These are phyloP conservation scores for Meteorus colon DNA, from an alignment of 2,888 invertebrate genomes.

Conservation along the genomic window DNA sequence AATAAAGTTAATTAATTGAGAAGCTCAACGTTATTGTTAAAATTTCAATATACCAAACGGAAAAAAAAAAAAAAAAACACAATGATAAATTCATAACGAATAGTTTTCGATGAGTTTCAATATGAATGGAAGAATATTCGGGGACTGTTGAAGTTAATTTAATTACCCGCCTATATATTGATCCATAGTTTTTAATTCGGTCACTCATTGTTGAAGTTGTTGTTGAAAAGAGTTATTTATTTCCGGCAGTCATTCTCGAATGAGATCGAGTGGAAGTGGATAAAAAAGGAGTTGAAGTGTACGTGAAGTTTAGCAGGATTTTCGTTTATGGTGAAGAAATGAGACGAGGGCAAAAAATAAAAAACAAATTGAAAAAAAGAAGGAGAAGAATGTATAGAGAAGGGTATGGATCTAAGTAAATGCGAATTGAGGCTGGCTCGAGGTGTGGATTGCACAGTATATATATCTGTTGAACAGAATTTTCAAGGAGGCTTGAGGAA, in stretches of 20 bases:
- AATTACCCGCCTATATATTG: background rate
- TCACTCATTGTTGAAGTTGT: slow-evolving; percentile 7
- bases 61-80: too few relatives aligned
- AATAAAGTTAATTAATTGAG: too few relatives aligned
- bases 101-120: background rate
- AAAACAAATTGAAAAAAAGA: background rate
- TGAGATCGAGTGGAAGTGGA: background rate
- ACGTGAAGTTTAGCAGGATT: background rate
- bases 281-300: background rate
- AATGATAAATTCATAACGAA: background rate
- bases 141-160: background rate
- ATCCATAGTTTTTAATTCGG: background rate
- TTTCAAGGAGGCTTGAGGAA: slow-evolving; percentile 11
- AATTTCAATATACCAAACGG: too few relatives aligned
- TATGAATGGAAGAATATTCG: background rate
- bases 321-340: slow-evolving; percentile 1
- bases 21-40: too few relatives aligned
- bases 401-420: slow-evolving; percentile 16
- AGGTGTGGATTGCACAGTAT: slow-evolving; percentile 15
- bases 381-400: background rate
- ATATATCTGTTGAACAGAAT: slow-evolving; percentile 8
- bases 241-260: background rate
- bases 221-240: slow-evolving; percentile 9
- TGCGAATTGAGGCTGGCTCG: slow-evolving; percentile 14
- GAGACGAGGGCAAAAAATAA: background rate